Conservation (phyloP, 2,888 invertebrate genomes). For the Eupeodes latifasciatus region DNA sequence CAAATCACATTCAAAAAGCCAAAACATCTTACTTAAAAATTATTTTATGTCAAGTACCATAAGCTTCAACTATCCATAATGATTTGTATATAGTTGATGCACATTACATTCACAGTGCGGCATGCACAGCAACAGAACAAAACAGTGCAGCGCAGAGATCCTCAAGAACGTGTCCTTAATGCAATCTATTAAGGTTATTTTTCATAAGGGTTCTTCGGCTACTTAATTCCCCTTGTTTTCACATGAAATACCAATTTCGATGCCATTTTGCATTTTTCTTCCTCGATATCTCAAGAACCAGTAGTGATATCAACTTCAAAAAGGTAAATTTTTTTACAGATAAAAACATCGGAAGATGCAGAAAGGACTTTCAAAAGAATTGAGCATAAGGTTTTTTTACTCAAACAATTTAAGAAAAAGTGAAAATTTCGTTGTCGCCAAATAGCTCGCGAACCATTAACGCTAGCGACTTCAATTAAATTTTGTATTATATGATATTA, state of each 20-base stretch:
- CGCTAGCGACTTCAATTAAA: no score
- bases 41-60: slow-evolving; percentile 55
- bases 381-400: no score
- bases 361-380: no score
- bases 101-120: background rate
- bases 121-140: background rate
- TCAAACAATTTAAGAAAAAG: no score
- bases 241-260: slow-evolving; percentile 63
- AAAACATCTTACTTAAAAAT: slow-evolving; percentile 49
- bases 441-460: no score
- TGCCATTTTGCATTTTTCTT: background rate
- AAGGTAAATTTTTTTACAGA: no score
- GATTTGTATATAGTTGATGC: background rate
- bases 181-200: slow-evolving; percentile 69
- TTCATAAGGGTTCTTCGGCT: slow-evolving; percentile 56
- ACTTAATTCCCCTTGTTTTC: slow-evolving; percentile 58
- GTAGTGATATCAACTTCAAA: no score
- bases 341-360: no score
- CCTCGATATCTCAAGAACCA: no score
- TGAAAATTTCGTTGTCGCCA: no score
- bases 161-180: slow-evolving; percentile 61
- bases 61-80: slow-evolving; percentile 38
- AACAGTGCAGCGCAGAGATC: background rate
- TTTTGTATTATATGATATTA: no score
- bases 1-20: slow-evolving; percentile 20